Base-by-base conservation (phyloP, 2,113 vertebrate genomes). In the Craseonycteris thonglongyai region DNA sequence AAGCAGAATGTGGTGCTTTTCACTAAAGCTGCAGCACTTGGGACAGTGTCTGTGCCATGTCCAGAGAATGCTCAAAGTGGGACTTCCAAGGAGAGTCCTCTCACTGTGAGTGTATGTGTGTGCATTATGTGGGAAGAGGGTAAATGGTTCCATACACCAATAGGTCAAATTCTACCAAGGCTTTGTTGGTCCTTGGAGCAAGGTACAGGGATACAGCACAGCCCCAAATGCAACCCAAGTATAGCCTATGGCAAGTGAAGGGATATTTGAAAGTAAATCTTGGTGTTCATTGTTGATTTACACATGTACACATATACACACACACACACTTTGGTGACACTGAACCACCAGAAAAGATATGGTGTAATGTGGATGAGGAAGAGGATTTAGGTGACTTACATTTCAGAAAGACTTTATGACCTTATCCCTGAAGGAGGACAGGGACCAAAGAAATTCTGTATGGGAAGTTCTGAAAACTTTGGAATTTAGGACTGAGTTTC, bases 101-200 rank as follows among this genome's bases (percentile, higher is more conserved):
- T 88, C 28, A 3, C 63, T 68, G 12, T 0, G 4, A 21, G 47
- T 58, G 45, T 22, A 0, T 7, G 51, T n/a, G 45, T 21, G 1
- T 56, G 19, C n/a, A n/a, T n/a, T n/a, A n/a, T 26, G 11, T 49
- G 22, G n/a, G 74, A 38, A 45, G 28, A 69, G 21, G 35, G 19
- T 40, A n/a, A 40, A 11, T 0, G 22, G 5, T n/a, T 19, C 54
- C 33, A 3, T 2, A 2, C 11, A 2, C 38, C 51, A 51, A 19
- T 12, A 51, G 33, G 40, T n/a, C 35, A 28, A 13, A 24, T 56
- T 65, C 19, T 26, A 1, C 30, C 10, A 11, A 56, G 21, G 56
- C 63, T 82, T 49, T 54, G 42, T 10, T 58, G 79, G 45, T 38
- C 14, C n/a, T 28, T 49, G 21, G 71, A 30, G 26, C 42, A 24